Conservation (phyloP, 1,140 invertebrate species). For the Drosophila miranda region DNA sequence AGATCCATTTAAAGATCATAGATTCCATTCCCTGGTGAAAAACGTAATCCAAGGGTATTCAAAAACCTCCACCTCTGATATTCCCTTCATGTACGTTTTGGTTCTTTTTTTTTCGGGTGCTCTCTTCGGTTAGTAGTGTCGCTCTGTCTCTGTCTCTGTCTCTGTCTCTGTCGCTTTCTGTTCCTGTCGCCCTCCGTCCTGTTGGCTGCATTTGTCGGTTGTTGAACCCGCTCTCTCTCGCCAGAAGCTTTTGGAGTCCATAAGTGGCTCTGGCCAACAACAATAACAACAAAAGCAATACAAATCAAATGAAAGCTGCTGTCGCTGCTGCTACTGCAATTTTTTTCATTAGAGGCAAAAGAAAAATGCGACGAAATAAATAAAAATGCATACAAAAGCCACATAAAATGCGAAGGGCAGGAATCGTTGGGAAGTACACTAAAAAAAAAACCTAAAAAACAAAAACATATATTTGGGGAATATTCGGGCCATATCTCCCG, state of each 20-base stretch:
- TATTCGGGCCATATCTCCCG: neutral
- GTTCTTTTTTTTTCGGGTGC: constrained; percentile 39
- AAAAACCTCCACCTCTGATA: too few relatives aligned
- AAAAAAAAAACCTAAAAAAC: constrained; percentile 10
- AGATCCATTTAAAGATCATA: too few relatives aligned
- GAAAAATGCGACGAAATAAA: constrained; percentile 76
- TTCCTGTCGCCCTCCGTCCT: constrained; percentile 8
- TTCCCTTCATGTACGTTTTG: neutral
- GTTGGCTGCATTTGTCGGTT: constrained; percentile 65
- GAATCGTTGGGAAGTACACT: constrained; percentile 25
- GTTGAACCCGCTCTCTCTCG: constrained; percentile 61
- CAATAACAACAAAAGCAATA: constrained; percentile 54
- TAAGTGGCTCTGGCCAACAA: constrained; percentile 72
- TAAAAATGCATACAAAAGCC: constrained; percentile 66
- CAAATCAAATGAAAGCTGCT: constrained; percentile 75
- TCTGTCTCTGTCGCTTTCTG: neutral
- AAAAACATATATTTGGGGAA: too few relatives aligned
- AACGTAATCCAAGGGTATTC: too few relatives aligned
- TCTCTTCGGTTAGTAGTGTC: constrained; percentile 32
- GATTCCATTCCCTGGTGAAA: too few relatives aligned
- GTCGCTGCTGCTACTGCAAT: constrained; percentile 26
- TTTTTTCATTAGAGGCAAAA: constrained; percentile 54
- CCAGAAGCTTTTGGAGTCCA: constrained; percentile 61
- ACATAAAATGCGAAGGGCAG: constrained; percentile 43
- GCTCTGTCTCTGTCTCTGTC: neutral